Evolutionary conservation across 2,888 invertebrate species (phyloP).

Genomic region (Thecocarcelia acutangulata): DNA sequence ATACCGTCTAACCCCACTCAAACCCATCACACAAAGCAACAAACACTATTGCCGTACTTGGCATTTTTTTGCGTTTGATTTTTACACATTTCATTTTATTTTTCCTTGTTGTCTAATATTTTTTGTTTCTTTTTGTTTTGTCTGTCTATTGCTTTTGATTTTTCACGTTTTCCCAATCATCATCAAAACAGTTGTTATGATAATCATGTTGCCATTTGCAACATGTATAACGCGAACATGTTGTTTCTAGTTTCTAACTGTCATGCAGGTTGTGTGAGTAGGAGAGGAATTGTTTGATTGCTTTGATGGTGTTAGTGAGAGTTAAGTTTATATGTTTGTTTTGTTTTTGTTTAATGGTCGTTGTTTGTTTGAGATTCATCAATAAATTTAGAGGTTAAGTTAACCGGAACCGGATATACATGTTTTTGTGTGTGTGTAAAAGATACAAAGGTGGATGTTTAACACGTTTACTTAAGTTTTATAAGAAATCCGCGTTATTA

Average conservation of each 20-base stretch:
- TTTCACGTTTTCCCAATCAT: constrained; percentile 47
- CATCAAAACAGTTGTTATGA: constrained; percentile 5
- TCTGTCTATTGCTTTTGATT: constrained; percentile 34
- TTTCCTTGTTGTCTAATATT: constrained; percentile 24
- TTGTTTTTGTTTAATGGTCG: constrained; percentile 25
- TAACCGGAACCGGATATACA: constrained; percentile 63
- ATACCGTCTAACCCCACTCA: constrained; percentile 28
- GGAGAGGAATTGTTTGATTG: neutral
- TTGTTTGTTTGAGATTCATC: constrained; percentile 47
- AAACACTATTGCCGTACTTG: constrained; percentile 26
- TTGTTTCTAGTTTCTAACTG: constrained; percentile 30
- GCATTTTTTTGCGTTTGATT: constrained; percentile 11
- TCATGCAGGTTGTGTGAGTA: constrained; percentile 24
- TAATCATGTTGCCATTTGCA: constrained; percentile 37
- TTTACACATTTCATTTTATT: constrained; percentile 18
- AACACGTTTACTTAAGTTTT: neutral
- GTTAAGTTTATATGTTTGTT: neutral
- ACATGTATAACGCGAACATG: constrained; percentile 60
- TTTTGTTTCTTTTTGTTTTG: constrained; percentile 42
- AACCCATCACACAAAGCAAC: neutral
- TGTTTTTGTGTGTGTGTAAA: constrained; percentile 1
- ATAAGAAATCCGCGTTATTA: neutral
- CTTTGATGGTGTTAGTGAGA: neutral
- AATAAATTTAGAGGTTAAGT: constrained; percentile 59
- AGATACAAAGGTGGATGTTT: neutral